Evolutionary conservation across 2,888 invertebrate species (phyloP).

Genomic region (Trachelus iudaicus): DNA sequence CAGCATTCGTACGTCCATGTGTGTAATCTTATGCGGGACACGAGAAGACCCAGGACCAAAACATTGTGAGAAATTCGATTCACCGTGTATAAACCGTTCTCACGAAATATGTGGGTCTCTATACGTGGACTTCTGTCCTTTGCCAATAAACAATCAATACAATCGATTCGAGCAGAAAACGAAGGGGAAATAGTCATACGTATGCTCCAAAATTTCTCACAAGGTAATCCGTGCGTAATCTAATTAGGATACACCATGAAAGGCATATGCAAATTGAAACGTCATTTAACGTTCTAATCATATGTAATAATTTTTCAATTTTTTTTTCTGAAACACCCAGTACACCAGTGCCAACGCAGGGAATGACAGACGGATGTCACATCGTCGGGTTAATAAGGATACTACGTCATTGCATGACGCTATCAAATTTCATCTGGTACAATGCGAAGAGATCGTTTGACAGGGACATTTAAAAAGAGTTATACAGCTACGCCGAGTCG

Average conservation of each 20-base stretch:
- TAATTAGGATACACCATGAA: not conserved
- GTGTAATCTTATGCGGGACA: slow-evolving; percentile 47
- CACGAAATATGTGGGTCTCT: slow-evolving; percentile 52
- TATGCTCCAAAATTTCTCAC: not conserved
- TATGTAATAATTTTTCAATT: not conserved
- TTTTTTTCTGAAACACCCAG: slow-evolving; percentile 22
- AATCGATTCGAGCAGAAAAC: not conserved
- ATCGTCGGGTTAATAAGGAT: slow-evolving; percentile 54
- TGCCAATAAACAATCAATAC: not conserved
- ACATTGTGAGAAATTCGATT: slow-evolving; percentile 41
- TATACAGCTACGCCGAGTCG: not conserved
- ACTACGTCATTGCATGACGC: slow-evolving; percentile 41
- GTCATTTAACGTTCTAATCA: too few relatives aligned
- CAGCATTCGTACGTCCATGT: slow-evolving; percentile 21
- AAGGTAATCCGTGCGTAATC: not conserved
- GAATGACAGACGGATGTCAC: slow-evolving; percentile 43
- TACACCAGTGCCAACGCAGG: slow-evolving; percentile 33
- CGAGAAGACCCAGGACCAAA: slow-evolving; percentile 14
- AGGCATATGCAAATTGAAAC: not conserved
- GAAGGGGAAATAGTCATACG: not conserved
- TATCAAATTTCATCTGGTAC: slow-evolving; percentile 27
- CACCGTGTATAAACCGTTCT: slow-evolving; percentile 34
- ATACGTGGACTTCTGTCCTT: not conserved
- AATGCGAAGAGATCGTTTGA: not conserved
- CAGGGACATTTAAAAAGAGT: too few relatives aligned